Base-by-base conservation (phyloP, 2,888 invertebrate species). In the Cyrtodaria siliqua region DNA sequence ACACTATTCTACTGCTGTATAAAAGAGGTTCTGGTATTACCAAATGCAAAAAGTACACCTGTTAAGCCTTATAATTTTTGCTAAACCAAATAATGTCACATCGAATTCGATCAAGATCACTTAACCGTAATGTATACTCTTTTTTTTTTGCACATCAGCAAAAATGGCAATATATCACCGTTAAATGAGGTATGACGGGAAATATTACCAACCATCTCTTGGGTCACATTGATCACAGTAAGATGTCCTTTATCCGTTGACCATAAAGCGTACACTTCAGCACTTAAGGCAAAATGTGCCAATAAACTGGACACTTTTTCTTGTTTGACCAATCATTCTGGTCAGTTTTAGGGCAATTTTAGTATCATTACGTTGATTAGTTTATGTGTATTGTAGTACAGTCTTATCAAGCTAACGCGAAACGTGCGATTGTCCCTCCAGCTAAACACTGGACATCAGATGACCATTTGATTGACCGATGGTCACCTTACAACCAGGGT, bases 241-340 rank as follows among this genome's bases (percentile, higher is more conserved):
- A 16, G 3, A 18, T 47, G n/a, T 20, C 18, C 20, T 20, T 18
- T 20, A 18, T 16, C 16, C 47, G 16, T 16, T 20, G 20, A 18
- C 47, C 47, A 47, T 47, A 64, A 60, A 26, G 38, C 12, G 33
- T 33, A 33, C 33, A 33, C 33, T 33, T 12, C 33, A 33, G 33
- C 56, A 23, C 29, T 47, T 40, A 49, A 42, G 59, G 53, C 47
- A 29, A 29, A 38, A 66, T 33, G 2, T 66, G 38, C 38, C 72
- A 52, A 72, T 77, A 69, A 78, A 78, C 47, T 69, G 64, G 64
- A 78, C 78, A 72, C 64, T 59, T 72, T 64, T 26, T 63, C 68
- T 64, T 78, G 78, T 78, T 78, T 72, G 72, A 78, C 68, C 78
- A 78, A 72, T 78, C 78, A 72, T 69, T 33, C 26, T 44, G 72